These are phyloP conservation scores for Drosophila gaucha DNA, from an alignment of 2,888 invertebrate genomes.

Conservation along the genomic window DNA sequence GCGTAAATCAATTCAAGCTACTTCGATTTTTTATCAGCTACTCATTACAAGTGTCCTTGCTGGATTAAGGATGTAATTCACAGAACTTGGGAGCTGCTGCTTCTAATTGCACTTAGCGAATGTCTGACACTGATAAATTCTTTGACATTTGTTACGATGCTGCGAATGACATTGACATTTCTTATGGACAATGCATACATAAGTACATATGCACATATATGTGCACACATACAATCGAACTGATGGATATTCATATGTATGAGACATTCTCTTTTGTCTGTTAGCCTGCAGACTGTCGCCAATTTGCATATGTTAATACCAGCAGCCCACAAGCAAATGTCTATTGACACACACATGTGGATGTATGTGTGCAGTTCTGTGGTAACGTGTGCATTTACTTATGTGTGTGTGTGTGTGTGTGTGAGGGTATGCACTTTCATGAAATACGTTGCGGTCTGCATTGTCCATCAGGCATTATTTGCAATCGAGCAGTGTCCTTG, in stretches of 20 bases:
- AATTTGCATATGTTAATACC: conserved; percentile 47
- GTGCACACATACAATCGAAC: not conserved
- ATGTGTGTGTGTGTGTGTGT: not conserved
- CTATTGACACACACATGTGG: not conserved
- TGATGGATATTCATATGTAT: not conserved
- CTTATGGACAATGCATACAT: not conserved
- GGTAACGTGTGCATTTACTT: too few relatives aligned
- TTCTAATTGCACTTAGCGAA: conserved; percentile 25
- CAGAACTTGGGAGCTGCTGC: conserved; percentile 7
- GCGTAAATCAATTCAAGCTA: too few relatives aligned
- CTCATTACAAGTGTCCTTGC: not conserved
- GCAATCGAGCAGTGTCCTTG: conserved; percentile 62
- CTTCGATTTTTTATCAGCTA: not conserved
- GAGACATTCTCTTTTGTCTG: conserved; percentile 1
- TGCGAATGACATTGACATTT: conserved; percentile 10
- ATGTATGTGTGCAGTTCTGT: not conserved
- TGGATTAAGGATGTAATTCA: conserved; percentile 11
- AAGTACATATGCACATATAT: not conserved
- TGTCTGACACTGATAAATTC: conserved; percentile 27
- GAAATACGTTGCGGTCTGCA: conserved; percentile 23
- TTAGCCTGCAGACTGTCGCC: conserved; percentile 21
- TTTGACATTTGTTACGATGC: conserved; percentile 1
- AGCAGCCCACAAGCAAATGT: conserved; percentile 9
- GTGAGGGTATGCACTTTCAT: conserved; percentile 15
- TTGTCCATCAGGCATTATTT: conserved; percentile 47